Evolutionary conservation across 2,113 vertebrate species (phyloP), one percentile per base, ranked within the genome.

Genomic region (Podarcis raffonei): DNA sequence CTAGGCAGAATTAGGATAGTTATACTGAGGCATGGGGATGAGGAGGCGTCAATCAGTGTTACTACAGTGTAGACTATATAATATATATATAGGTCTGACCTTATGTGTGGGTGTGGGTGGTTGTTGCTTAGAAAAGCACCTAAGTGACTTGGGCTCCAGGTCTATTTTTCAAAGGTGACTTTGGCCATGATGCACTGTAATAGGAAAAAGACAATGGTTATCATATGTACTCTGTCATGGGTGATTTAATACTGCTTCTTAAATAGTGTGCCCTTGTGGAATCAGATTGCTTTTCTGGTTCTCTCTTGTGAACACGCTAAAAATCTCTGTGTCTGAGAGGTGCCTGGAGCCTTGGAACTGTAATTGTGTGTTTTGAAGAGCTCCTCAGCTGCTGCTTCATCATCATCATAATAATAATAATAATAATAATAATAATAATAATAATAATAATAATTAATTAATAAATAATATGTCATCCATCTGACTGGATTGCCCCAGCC

Each of bases 1-100:
- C 82, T 87, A 90, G 92, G 90, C 81, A 91, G 90, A 89, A 5
- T 71, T 42, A 74, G 80, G 81, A 2, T 87, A 68, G 0, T 89
- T 85, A 86, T 81, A 71, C 39, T 23, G 77, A 37, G 39, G 30
- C 30, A 78, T 57, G 62, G 23, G 62, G 72, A 15, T 20, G 62
- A 23, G 39, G 7, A n/a, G 30, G 7, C 57, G 18, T 30, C 39
- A 53, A 53, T 12, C 18, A 23, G 39, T 48, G 15, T 76, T 76
- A 83, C n/a, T 76, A 30, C 25, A 83, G 9, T 53, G 59, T 48
- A 83, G 59, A 66, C n/a, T 53, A 82, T 82, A 37, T 37, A 42
- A 39, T 71, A 81, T 15, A 53, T 3, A 12, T 53, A 27, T 48
- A 68, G 59, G 57, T 82, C 83, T 42, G 62, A 18, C 42, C 84